phyloP scores from a whole-genome alignment of 2,113 vertebrate genomes.

The Hypomesus transpacificus region DNA sequence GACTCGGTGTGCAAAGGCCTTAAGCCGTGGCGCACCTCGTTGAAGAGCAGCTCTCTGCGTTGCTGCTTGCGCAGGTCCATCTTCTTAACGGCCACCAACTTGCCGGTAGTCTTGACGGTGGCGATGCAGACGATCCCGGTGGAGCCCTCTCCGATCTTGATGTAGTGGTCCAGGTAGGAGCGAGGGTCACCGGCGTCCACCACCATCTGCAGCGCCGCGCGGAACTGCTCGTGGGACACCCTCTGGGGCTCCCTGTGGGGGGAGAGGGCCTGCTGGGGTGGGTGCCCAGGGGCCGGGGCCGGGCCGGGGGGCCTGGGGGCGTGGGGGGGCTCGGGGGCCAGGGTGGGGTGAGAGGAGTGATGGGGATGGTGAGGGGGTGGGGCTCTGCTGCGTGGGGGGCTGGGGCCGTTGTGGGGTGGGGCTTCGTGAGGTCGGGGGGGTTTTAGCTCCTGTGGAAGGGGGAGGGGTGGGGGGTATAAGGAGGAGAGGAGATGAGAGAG shows the following conservation, averaged over 20 bases:
- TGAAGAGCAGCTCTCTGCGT: slow-evolving; percentile 89
- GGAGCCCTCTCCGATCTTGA: slow-evolving; percentile 95
- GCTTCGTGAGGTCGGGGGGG: slow-evolving; percentile 62
- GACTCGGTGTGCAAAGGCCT: no score
- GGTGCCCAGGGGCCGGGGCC: slow-evolving; percentile 12
- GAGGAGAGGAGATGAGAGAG: neutral
- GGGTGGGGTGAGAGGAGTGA: slow-evolving; percentile 37
- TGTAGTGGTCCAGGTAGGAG: slow-evolving; percentile 90
- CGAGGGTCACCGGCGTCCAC: slow-evolving; percentile 89
- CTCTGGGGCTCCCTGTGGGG: slow-evolving; percentile 86
- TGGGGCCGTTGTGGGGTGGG: slow-evolving; percentile 76
- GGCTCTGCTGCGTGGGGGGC: slow-evolving; percentile 37
- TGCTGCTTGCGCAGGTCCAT: slow-evolving; percentile 97
- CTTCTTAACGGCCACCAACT: slow-evolving; percentile 92
- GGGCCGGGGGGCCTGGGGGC: slow-evolving; percentile 63
- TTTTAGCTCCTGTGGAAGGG: slow-evolving; percentile 49
- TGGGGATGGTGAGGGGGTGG: slow-evolving; percentile 63
- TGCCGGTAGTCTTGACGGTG: slow-evolving; percentile 82
- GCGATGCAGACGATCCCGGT: slow-evolving; percentile 92
- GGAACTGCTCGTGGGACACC: slow-evolving; percentile 92
- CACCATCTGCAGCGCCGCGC: slow-evolving; percentile 89
- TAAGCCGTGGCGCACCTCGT: slow-evolving; percentile 73
- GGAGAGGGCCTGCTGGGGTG: slow-evolving; percentile 61
- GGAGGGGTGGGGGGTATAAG: neutral
- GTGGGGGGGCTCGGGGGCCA: slow-evolving; percentile 57